Evolutionary conservation across 2,797 vertebrate species (phyloP).

Genomic region (Chiloscyllium punctatum): DNA sequence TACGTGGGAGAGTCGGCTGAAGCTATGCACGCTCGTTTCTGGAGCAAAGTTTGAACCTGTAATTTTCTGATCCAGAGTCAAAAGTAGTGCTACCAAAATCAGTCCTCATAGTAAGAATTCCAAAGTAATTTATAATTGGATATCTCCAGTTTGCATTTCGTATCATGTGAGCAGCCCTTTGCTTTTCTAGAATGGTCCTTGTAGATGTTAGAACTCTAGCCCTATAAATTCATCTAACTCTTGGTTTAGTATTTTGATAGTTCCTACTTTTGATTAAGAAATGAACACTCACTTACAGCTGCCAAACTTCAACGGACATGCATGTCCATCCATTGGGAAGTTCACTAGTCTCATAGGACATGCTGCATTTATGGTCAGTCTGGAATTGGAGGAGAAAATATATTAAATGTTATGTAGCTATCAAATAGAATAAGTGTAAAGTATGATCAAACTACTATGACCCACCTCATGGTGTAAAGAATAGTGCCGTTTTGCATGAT

Average conservation of each 20-base stretch:
- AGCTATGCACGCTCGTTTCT: neutral
- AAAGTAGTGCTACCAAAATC: neutral
- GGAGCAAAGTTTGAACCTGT: neutral
- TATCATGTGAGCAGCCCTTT: neutral
- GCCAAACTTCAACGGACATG: conserved; percentile 74
- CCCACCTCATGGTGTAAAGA: conserved; percentile 76
- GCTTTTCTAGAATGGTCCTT: neutral
- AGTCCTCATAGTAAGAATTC: neutral
- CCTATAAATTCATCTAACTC: neutral
- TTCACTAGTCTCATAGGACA: conserved; percentile 69
- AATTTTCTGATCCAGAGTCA: neutral
- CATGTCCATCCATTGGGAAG: conserved; percentile 75
- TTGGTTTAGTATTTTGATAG: neutral
- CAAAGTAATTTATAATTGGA: neutral
- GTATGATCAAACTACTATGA: neutral
- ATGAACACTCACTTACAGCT: conserved; percentile 59
- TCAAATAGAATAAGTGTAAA: neutral
- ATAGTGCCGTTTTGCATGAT: conserved; percentile 81
- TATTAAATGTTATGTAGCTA: neutral
- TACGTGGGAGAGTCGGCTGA: too few species aligned
- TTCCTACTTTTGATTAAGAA: neutral
- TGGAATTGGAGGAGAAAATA: conserved; percentile 45
- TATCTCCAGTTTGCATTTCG: neutral
- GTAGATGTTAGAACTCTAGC: neutral
- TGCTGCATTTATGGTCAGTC: conserved; percentile 73